phyloP scores from a whole-genome alignment of 2,113 vertebrate genomes.

The Paracanthobrama guichenoti region DNA sequence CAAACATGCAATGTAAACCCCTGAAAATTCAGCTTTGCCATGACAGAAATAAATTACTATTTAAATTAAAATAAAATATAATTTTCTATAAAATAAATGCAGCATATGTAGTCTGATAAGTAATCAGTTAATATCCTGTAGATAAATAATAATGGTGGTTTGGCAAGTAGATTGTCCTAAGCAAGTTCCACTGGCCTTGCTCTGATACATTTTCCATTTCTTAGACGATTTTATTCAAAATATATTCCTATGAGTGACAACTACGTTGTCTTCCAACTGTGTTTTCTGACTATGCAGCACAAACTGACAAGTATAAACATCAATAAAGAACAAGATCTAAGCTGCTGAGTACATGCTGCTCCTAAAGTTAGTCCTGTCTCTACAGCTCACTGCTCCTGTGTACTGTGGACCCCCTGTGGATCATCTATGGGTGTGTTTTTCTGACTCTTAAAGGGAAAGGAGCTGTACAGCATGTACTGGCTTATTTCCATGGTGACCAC shows the following conservation, averaged over 20 bases:
- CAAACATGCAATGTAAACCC: too few relatives aligned
- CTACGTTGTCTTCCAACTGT: neutral
- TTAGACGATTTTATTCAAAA: neutral
- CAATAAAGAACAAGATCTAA: conserved; percentile 1
- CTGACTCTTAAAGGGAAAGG: neutral
- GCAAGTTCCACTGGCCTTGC: neutral
- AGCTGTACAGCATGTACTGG: conserved; percentile 3
- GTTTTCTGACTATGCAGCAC: neutral
- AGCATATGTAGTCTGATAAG: neutral
- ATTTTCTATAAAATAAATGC: neutral
- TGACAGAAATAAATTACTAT: too few relatives aligned
- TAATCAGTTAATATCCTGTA: neutral
- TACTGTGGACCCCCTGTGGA: neutral
- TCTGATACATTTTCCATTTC: neutral
- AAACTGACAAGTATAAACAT: neutral
- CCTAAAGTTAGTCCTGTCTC: neutral
- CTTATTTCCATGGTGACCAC: conserved; percentile 55
- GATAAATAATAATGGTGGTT: neutral
- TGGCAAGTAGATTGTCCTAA: neutral
- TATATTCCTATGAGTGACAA: neutral
- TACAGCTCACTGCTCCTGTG: neutral
- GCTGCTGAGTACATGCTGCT: neutral
- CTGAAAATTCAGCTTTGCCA: too few relatives aligned
- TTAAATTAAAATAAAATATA: too few relatives aligned
- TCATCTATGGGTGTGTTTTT: conserved; percentile 17